phyloP scores from a whole-genome alignment of 1,140 invertebrate genomes.

The Doryteuthis pealeii region DNA sequence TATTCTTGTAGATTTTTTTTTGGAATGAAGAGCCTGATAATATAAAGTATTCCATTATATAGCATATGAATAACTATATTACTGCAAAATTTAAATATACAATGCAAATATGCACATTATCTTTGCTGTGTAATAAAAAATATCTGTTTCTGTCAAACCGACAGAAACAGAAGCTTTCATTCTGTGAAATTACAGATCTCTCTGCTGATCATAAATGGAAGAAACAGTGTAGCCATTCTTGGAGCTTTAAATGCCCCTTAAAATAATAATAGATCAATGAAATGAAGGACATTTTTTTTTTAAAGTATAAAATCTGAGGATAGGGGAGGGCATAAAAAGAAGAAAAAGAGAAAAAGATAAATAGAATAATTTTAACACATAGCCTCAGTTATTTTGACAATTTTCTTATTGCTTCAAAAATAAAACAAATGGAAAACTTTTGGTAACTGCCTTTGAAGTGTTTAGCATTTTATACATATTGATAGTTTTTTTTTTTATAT shows the following conservation, averaged over 20 bases:
- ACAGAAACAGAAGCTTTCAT: not conserved
- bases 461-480: not conserved
- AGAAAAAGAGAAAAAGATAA: not conserved
- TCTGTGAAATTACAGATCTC: not conserved
- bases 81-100: constrained; percentile 5
- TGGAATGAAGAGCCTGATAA: no score
- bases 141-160: not conserved
- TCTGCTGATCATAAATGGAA: not conserved
- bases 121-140: constrained; percentile 11
- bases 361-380: constrained; percentile 1
- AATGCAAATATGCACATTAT: constrained; percentile 4
- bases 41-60: constrained; percentile 6
- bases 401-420: not conserved
- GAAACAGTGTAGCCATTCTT: constrained; percentile 3
- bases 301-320: not conserved
- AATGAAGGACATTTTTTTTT: no score
- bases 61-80: constrained; percentile 5
- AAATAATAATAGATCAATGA: not conserved
- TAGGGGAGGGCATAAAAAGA: not conserved
- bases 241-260: constrained; percentile 3
- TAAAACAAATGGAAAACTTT: constrained; percentile 3
- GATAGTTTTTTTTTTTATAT: no score
- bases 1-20: no score
- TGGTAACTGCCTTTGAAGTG: constrained; percentile 6
- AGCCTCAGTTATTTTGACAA: not conserved